Evolutionary conservation across 2,113 vertebrate species (phyloP), one percentile per base, ranked within the genome.

Genomic region (Erpornis zantholeuca): DNA sequence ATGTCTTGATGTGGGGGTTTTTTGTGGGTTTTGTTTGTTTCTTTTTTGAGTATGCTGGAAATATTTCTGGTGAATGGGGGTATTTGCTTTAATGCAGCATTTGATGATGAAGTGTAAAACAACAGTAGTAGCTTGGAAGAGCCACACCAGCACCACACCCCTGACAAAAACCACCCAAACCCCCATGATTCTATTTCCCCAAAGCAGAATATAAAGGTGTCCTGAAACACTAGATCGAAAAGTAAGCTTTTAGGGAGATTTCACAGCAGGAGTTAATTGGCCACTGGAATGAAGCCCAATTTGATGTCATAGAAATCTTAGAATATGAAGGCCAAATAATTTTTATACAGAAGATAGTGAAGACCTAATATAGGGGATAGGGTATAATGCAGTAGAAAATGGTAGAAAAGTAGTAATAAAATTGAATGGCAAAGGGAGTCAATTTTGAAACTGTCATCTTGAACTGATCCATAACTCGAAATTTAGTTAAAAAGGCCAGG

Each of bases 81-180:
- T 63, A 18, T 63, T 57, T 90, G 11, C 35, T 80, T 50, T 44
- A 66, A 78, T 8, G 9, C 13, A 42, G 4, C 17, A 15, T 79
- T 21, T 3, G 7, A 21, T 64, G 14, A 14, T 75, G 17, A 70
- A 44, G 7, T 59, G 23, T 81, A 60, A 64, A 76, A 71, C 61
- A 3, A 12, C 28, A 49, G 0, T 52, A 50, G 11, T 10, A 56
- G 5, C 7, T 29, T 54, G 9, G 27, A 77, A 50, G 31, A 53
- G 15, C 22, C 10, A 28, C n/a, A 36, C 5, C 9, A 22, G 4
- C 15, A 9, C 6, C 6, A 11, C 3, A 2, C 1, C 16, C 2
- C 19, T 61, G 19, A 12, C 40, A 52, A 35, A 63, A 81, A 85
- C 0, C 18, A 49, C 10, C 7, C 19, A 60, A 60, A 16, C 3